Conservation (phyloP, 2,797 vertebrate genomes). For the Sebastes taczanowskii region DNA sequence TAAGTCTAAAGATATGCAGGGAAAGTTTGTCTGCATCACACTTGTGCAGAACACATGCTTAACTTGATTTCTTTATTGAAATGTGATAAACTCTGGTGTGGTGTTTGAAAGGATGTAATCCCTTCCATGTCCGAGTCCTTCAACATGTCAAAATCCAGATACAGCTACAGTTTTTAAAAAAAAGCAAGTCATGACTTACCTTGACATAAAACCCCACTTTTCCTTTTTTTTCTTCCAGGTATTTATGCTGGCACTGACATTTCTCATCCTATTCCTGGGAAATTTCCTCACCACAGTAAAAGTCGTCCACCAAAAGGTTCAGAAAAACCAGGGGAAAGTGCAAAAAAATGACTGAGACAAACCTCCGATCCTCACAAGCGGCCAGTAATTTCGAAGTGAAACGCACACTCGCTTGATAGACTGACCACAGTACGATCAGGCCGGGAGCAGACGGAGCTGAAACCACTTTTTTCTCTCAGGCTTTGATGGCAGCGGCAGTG, state of each 20-base stretch:
- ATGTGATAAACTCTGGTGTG: not conserved
- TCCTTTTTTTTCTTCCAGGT: conserved; percentile 80
- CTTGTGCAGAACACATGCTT: not conserved
- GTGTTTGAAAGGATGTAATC: not conserved
- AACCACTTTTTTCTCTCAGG: conserved; percentile 30
- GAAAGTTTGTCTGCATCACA: not conserved
- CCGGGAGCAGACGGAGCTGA: not conserved
- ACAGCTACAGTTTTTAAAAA: too few species aligned
- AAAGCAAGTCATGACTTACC: not conserved
- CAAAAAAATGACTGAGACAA: conserved; percentile 79
- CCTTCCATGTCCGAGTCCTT: not conserved
- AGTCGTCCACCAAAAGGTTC: conserved; percentile 94
- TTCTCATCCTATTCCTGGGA: conserved; percentile 95
- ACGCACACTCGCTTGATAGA: conserved; percentile 40
- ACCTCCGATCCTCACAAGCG: conserved; percentile 3
- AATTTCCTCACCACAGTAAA: conserved; percentile 97
- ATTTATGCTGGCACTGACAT: conserved; percentile 92
- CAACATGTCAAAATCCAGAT: not conserved
- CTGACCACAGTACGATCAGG: conserved; percentile 3
- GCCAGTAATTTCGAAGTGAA: conserved; percentile 55
- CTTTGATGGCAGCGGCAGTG: conserved; percentile 25
- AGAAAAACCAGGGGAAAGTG: conserved; percentile 87
- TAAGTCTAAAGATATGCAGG: not conserved
- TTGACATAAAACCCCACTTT: not conserved
- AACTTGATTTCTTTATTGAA: not conserved